Evolutionary conservation across 2,797 vertebrate species (phyloP).

Genomic region (Botia almorhae): DNA sequence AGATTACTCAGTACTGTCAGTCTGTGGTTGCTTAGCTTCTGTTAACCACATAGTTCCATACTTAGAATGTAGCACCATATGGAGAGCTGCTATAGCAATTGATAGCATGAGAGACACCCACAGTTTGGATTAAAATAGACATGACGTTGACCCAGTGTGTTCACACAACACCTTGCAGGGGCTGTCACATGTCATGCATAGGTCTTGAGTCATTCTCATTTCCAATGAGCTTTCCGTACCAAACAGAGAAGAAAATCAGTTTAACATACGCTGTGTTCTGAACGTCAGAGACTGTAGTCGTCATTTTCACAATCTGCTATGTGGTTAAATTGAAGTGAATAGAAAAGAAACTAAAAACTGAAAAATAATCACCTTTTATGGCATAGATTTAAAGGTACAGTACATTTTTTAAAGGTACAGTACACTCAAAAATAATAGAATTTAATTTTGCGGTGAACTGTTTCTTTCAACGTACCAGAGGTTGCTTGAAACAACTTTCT

Average conservation of each 20-base stretch:
- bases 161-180: slow-evolving; percentile 42
- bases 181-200: slow-evolving; percentile 17
- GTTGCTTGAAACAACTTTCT: too few species aligned
- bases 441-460: too few species aligned
- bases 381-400: neutral
- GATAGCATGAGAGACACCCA: slow-evolving; percentile 28
- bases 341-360: neutral
- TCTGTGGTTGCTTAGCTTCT: slow-evolving; percentile 19
- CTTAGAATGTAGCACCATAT: slow-evolving; percentile 29
- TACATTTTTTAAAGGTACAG: neutral
- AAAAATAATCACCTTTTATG: neutral
- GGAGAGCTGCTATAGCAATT: slow-evolving; percentile 30
- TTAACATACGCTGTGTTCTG: slow-evolving; percentile 17
- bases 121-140: slow-evolving; percentile 41
- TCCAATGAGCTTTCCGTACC: neutral
- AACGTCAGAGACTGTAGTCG: slow-evolving; percentile 31
- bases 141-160: slow-evolving; percentile 10
- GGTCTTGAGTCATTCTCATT: slow-evolving; percentile 27
- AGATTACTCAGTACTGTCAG: slow-evolving; percentile 17
- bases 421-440: neutral
- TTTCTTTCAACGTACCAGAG: too few species aligned
- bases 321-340: slow-evolving; percentile 1
- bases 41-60: slow-evolving; percentile 33
- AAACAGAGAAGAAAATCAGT: slow-evolving; percentile 18
- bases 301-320: slow-evolving; percentile 31